phyloP scores from a whole-genome alignment of 2,888 invertebrate species.

The Hypsopygia costalis region DNA sequence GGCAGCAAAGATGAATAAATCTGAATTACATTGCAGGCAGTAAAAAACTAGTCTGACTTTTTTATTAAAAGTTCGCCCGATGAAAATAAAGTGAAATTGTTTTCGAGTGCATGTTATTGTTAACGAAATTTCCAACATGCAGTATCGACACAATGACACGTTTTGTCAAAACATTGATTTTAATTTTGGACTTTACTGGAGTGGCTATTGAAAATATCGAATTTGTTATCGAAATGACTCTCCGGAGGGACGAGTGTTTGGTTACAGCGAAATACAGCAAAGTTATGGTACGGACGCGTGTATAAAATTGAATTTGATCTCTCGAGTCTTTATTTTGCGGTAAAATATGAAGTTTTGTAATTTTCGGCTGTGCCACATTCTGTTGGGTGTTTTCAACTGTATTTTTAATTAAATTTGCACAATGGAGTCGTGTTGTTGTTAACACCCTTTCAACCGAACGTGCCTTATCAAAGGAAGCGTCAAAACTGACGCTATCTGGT shows the following conservation, averaged over 20 bases:
- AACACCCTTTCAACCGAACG: constrained; percentile 54
- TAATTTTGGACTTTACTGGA: constrained; percentile 29
- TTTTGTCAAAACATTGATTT: constrained; percentile 28
- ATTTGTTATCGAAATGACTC: constrained; percentile 32
- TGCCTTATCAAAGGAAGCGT: constrained; percentile 66
- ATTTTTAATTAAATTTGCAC: constrained; percentile 56
- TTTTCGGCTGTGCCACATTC: constrained; percentile 12
- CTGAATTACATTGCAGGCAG: constrained; percentile 56
- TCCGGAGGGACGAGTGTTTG: constrained; percentile 30
- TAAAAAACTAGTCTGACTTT: constrained; percentile 52
- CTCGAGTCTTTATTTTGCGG: constrained; percentile 17
- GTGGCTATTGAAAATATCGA: constrained; percentile 36
- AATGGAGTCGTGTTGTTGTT: constrained; percentile 45
- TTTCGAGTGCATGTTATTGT: no score
- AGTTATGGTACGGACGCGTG: constrained; percentile 23
- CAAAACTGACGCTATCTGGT: constrained; percentile 64
- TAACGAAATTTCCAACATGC: no score
- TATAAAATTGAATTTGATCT: constrained; percentile 29
- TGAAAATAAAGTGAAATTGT: background rate
- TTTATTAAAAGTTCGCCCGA: background rate
- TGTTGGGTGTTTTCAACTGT: constrained; percentile 22
- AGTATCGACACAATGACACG: constrained; percentile 3
- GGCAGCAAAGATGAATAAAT: constrained; percentile 66
- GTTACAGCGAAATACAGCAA: constrained; percentile 35
- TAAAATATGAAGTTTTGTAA: constrained; percentile 14